A percentile compares a stretch with the other conserved stretches of the same genome.
phyloP scores from a whole-genome alignment of 2,113 vertebrate genomes.

The Dipodomys spectabilis region DNA sequence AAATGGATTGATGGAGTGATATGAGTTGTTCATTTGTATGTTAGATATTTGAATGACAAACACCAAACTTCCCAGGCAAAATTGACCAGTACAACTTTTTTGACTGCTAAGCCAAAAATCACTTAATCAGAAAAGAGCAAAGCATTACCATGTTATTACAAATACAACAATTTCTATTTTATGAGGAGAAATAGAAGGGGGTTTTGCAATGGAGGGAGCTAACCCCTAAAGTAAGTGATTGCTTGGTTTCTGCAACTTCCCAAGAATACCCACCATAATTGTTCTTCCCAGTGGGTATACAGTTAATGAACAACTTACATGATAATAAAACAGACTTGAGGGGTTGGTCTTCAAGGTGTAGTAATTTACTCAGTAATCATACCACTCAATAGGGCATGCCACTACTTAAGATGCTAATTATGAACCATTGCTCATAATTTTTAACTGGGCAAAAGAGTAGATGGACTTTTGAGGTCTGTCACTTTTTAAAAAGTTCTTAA shows the following conservation, averaged over 20 bases:
- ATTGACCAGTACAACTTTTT: constrained; percentile 47
- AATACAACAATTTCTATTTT: constrained; percentile 42
- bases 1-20: constrained; percentile 61
- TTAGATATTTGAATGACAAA: constrained; percentile 59
- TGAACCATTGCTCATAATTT: constrained; percentile 70
- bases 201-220: constrained; percentile 28
- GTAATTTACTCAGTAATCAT: constrained; percentile 58
- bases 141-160: background rate
- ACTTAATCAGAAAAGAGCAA: constrained; percentile 30
- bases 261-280: constrained; percentile 57
- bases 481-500: constrained; percentile 73
- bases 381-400: constrained; percentile 80
- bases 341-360: constrained; percentile 62
- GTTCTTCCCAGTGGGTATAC: constrained; percentile 43
- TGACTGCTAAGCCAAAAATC: constrained; percentile 41
- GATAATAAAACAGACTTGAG: constrained; percentile 54
- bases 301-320: constrained; percentile 45
- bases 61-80: constrained; percentile 35
- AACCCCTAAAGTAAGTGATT: constrained; percentile 43
- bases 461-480: constrained; percentile 74
- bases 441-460: constrained; percentile 72
- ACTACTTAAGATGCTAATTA: constrained; percentile 74
- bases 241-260: constrained; percentile 54
- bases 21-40: constrained; percentile 59
- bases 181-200: constrained; percentile 57